Evolutionary conservation across 2,888 invertebrate genomes (phyloP), one percentile per base, ranked within the genome.

Genomic region (Syrphus vitripennis): DNA sequence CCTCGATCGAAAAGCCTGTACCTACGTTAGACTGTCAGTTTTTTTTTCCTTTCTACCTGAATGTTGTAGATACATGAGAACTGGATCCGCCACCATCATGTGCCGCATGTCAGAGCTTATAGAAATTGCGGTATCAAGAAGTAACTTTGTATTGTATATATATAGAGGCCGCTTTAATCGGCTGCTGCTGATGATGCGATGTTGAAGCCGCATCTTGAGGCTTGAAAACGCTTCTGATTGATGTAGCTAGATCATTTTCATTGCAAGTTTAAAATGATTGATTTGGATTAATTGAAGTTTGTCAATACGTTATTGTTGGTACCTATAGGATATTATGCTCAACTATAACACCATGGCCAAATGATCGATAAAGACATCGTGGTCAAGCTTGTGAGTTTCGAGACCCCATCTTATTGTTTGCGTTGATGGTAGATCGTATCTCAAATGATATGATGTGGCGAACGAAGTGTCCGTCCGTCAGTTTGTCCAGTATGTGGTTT

Each of bases 281-380:
- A 84, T 84, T 80, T 65, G 61, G 65, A 67, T 76, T 84, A 84
- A 84, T 84, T 84, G 83, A 67, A 76, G 67, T 63, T 76, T 84
- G 83, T 84, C 80, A 80, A 75, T 70, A 65, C 55, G 34, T 3
- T 50, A 50, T 50, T 50, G 50, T 50, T 50, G 50, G 50, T 50
- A 24, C 9, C 5, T 16, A 16, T 2, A 2, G 24, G 9, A 6
- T 29, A 34, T 34, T 24, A 24, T 24, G 24, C 50, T 50, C 14
- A 50, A 24, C 50, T 21, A 4, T 0, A 12, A 14, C 14, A 6
- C 50, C 50, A 24, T 12, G 12, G 21, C 19, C 12, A 14, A 34
- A 21, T 67, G 69, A 79, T 74, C 72, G 59, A 74, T 74, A 72
- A 65, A 72, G 57, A 71, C 53, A 40, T 74, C 63, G 59, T 69